phyloP scores from a whole-genome alignment of 2,888 invertebrate genomes.

The Tetragonula carbonaria region DNA sequence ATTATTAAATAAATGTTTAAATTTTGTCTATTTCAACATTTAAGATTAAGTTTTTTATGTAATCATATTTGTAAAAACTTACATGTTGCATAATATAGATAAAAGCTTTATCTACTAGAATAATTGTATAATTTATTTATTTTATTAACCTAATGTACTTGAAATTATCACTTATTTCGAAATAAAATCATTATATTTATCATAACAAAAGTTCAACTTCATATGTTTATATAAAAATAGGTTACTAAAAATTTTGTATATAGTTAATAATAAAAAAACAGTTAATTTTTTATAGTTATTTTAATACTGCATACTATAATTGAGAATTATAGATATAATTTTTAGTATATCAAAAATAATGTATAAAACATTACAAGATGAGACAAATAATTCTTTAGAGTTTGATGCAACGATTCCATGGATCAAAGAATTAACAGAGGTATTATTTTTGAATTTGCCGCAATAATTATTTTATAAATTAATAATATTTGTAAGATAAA shows the following conservation, averaged over 20 bases:
- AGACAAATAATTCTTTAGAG: slow-evolving; percentile 33
- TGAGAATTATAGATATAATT: neutral
- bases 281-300: neutral
- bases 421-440: slow-evolving; percentile 48
- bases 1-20: slow-evolving; percentile 41
- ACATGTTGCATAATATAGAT: slow-evolving; percentile 30
- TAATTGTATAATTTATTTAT: slow-evolving; percentile 13
- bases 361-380: slow-evolving; percentile 4
- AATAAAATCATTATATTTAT: neutral
- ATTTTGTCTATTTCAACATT: slow-evolving; percentile 26
- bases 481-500: neutral
- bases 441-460: slow-evolving; percentile 21
- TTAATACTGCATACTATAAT: neutral
- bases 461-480: neutral
- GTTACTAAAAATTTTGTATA: neutral
- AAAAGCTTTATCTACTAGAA: slow-evolving; percentile 35
- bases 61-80: slow-evolving; percentile 30
- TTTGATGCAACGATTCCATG: slow-evolving; percentile 42
- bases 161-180: neutral
- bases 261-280: neutral
- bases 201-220: slow-evolving; percentile 22
- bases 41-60: slow-evolving; percentile 57
- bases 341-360: slow-evolving; percentile 10
- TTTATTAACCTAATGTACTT: neutral
- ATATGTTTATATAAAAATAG: neutral